Conservation (phyloP, 2,113 vertebrate species). For the Hemiprocne comata region DNA sequence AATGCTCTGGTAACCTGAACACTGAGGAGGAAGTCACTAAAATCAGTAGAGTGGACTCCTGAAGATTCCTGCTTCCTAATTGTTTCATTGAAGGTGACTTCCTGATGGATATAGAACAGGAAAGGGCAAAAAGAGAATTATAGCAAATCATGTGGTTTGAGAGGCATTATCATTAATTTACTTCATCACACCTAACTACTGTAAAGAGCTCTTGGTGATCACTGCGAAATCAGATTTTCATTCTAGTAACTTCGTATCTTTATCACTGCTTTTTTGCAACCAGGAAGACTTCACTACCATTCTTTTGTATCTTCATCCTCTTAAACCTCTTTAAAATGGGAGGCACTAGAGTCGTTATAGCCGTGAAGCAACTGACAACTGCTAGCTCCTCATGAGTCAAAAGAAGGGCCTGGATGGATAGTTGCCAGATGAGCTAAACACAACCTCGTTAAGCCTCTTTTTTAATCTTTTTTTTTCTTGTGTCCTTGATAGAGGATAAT, state of each 20-base stretch:
- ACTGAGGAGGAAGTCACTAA: not conserved
- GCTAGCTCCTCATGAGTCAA: rapidly evolving
- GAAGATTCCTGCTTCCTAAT: not conserved
- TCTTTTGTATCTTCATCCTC: not conserved
- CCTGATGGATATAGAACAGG: not conserved
- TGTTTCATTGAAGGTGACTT: not conserved
- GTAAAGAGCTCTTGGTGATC: not conserved
- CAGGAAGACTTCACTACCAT: not conserved
- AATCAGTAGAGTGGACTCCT: not conserved
- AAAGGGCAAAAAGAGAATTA: not conserved
- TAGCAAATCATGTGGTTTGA: rapidly evolving
- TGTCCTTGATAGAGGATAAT: not conserved
- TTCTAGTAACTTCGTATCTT: not conserved
- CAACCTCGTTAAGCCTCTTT: not conserved
- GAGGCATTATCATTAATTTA: not conserved
- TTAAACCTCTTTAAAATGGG: not conserved
- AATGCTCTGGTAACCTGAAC: not conserved
- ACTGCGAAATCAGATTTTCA: not conserved
- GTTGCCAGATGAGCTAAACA: not conserved
- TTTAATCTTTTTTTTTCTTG: not conserved
- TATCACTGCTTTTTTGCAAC: not conserved
- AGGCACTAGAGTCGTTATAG: not conserved
- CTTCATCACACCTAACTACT: not conserved
- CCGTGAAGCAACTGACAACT: not conserved
- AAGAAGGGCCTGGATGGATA: not conserved